Conservation (phyloP, 1,140 invertebrate genomes). For the Brevipalpus yothersi region DNA sequence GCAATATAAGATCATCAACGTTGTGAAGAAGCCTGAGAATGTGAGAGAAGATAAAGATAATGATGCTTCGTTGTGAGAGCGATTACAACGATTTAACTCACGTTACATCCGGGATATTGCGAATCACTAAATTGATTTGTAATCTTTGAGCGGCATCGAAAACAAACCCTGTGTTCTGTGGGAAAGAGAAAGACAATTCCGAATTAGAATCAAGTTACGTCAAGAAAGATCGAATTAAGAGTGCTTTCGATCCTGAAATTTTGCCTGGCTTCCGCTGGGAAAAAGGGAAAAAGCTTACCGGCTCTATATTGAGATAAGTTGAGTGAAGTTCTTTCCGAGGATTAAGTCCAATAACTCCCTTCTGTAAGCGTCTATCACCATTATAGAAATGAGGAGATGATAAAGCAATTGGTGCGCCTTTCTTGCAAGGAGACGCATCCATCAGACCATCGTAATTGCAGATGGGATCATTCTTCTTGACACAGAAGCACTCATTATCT, state of each 20-base stretch:
- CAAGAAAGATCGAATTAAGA: too few species aligned
- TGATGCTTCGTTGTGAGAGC: neutral
- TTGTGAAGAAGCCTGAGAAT: neutral
- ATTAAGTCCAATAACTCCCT: neutral
- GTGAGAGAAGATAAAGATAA: neutral
- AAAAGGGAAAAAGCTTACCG: neutral
- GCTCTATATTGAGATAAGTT: constrained; percentile 1
- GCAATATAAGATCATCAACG: neutral
- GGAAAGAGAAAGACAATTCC: neutral
- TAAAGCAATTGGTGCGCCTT: neutral
- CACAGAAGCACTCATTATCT: neutral
- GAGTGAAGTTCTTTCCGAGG: neutral
- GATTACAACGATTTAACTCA: neutral
- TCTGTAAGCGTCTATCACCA: neutral
- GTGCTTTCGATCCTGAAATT: too few species aligned
- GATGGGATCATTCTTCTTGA: neutral
- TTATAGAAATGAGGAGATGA: neutral
- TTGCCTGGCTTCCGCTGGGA: too few species aligned
- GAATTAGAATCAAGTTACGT: neutral
- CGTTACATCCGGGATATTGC: neutral
- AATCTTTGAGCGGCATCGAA: neutral
- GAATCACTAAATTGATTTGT: constrained; percentile 3
- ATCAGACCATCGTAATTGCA: neutral
- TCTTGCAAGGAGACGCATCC: neutral
- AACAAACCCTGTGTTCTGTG: constrained; percentile 6